phyloP scores from a whole-genome alignment of 2,888 invertebrate species.

The Zootermopsis nevadensis region DNA sequence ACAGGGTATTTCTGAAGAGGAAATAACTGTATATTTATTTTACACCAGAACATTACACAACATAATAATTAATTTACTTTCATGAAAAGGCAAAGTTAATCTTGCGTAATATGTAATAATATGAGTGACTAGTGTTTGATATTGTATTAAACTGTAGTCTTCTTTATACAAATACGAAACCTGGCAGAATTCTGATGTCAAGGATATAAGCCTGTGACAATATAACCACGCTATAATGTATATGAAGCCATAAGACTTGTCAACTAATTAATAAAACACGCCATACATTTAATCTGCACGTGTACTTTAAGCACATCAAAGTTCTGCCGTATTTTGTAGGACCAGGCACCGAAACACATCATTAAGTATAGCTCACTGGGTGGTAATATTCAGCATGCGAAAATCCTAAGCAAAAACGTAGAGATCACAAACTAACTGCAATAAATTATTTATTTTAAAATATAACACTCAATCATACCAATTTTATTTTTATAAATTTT shows the following conservation, averaged over 20 bases:
- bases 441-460: too few relatives aligned
- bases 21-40: slow-evolving; percentile 50
- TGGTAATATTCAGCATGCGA: too few relatives aligned
- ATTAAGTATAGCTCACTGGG: too few relatives aligned
- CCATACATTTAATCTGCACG: background rate
- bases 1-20: slow-evolving; percentile 30
- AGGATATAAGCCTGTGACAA: background rate
- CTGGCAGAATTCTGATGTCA: background rate
- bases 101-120: slow-evolving; percentile 11
- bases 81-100: slow-evolving; percentile 26
- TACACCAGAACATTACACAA: slow-evolving; percentile 45
- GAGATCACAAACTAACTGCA: too few relatives aligned
- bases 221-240: background rate
- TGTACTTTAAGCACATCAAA: background rate
- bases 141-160: slow-evolving; percentile 31
- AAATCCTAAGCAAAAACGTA: too few relatives aligned
- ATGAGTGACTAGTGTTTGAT: slow-evolving; percentile 35
- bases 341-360: background rate
- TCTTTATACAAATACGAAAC: slow-evolving; percentile 25
- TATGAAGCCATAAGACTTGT: background rate
- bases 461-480: too few relatives aligned
- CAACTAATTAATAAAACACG: background rate
- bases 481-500: too few relatives aligned
- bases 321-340: background rate
- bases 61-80: slow-evolving; percentile 34